phyloP scores from a whole-genome alignment of 1,140 invertebrate species.

The Calosoma granatense region DNA sequence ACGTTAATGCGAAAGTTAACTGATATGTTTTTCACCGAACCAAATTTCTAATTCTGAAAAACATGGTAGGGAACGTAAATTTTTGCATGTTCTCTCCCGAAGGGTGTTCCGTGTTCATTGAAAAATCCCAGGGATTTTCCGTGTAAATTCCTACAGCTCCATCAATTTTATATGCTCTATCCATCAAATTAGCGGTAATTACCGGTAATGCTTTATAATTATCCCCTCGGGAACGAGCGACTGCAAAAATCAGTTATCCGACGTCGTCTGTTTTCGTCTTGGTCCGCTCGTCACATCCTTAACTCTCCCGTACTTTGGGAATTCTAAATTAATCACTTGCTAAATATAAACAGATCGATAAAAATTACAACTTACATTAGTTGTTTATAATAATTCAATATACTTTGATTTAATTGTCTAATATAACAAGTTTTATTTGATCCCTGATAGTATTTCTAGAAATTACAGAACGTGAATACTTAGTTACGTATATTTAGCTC shows the following conservation, averaged over 20 bases:
- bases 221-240: neutral
- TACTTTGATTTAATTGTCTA: too few relatives aligned
- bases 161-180: constrained; percentile 8
- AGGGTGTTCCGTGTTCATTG: neutral
- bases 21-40: neutral
- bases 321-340: too few relatives aligned
- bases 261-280: neutral
- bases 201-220: constrained; percentile 6
- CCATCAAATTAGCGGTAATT: constrained; percentile 7
- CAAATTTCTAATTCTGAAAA: too few relatives aligned
- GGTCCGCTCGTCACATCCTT: neutral
- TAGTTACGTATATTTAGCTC: too few relatives aligned
- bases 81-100: neutral
- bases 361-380: too few relatives aligned
- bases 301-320: neutral
- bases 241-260: neutral
- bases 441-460: too few relatives aligned
- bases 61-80: too few relatives aligned
- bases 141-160: constrained; percentile 4
- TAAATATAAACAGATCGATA: too few relatives aligned
- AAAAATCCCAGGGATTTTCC: neutral
- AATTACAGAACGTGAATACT: too few relatives aligned
- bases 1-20: neutral
- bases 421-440: too few relatives aligned
- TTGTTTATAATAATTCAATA: too few relatives aligned